Conservation (phyloP, 2,888 invertebrate genomes). For the Patella caerulea region DNA sequence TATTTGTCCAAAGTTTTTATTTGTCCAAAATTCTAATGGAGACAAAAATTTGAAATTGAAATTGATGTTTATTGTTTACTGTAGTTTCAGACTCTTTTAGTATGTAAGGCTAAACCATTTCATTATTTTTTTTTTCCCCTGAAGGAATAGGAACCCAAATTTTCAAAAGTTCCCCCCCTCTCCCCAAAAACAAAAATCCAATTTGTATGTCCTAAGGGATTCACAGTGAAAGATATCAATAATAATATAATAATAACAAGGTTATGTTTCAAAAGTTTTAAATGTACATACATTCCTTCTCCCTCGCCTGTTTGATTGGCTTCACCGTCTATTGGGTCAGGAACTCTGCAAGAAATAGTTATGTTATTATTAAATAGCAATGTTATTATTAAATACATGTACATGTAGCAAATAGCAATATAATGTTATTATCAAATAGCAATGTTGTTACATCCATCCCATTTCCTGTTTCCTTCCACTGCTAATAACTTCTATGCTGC, state of each 20-base stretch:
- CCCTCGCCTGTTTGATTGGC: constrained; percentile 25
- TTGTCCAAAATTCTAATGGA: background rate
- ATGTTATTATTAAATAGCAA: background rate
- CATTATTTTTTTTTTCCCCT: no score
- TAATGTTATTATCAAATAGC: constrained; percentile 11
- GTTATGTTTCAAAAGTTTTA: no score
- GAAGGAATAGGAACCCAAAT: no score
- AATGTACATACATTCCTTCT: constrained; percentile 40
- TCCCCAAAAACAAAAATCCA: background rate
- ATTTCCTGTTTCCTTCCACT: background rate
- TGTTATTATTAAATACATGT: background rate
- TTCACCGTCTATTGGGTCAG: constrained; percentile 27
- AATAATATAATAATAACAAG: no score
- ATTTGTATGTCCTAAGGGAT: background rate
- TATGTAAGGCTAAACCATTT: no score
- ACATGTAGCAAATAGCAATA: no score
- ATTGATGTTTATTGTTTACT: constrained; percentile 4
- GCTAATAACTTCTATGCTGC: no score
- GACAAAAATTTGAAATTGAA: background rate
- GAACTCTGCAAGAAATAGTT: constrained; percentile 24
- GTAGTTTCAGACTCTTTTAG: background rate
- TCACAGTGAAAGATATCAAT: no score
- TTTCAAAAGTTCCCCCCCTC: no score
- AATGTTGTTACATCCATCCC: background rate
- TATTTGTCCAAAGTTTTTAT: background rate